Evolutionary conservation across 2,113 vertebrate species (phyloP).

Genomic region (Labeo rohita): DNA sequence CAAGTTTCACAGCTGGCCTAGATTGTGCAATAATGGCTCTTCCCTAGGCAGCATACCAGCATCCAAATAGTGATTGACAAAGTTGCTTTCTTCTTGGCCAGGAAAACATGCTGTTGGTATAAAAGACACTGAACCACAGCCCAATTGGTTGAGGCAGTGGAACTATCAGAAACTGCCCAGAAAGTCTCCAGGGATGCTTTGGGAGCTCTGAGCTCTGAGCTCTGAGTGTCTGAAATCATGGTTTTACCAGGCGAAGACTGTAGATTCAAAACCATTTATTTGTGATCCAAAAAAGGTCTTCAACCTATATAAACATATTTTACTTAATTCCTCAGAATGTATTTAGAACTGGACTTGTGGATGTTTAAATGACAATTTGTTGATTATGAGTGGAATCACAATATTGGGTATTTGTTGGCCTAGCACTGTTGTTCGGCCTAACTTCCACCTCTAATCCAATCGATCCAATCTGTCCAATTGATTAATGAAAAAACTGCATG

Average conservation of each 20-base stretch:
- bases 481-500: not conserved
- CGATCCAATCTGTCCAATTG: no score
- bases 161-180: not conserved
- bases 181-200: not conserved
- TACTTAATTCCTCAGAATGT: not conserved
- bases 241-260: not conserved
- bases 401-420: not conserved
- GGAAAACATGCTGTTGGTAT: not conserved
- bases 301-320: not conserved
- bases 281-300: not conserved
- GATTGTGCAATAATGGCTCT: not conserved
- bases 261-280: not conserved
- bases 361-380: not conserved
- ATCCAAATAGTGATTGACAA: conserved; percentile 13
- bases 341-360: not conserved
- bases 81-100: conserved; percentile 10
- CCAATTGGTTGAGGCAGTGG: not conserved
- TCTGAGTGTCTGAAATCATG: not conserved
- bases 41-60: not conserved
- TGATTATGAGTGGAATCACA: not conserved
- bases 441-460: no score
- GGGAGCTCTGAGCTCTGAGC: not conserved
- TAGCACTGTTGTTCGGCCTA: no score
- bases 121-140: not conserved
- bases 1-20: conserved; percentile 1